Evolutionary conservation across 2,113 vertebrate species (phyloP).

Genomic region (Prionailurus viverrinus): DNA sequence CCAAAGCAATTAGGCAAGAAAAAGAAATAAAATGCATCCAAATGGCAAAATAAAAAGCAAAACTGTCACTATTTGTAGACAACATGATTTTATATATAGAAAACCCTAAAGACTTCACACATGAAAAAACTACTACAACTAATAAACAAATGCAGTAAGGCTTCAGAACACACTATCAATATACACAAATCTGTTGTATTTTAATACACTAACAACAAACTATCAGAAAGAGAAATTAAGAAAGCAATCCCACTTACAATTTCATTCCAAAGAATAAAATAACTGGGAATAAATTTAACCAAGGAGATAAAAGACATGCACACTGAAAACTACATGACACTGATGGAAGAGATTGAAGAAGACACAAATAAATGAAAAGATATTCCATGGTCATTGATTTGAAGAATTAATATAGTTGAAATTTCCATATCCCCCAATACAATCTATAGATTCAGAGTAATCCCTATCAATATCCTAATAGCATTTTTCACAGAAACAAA

Average conservation of each 20-base stretch:
- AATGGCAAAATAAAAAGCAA: not conserved
- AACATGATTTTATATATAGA: not conserved
- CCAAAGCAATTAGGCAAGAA: not conserved
- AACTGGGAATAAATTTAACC: not conserved
- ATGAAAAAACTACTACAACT: not conserved
- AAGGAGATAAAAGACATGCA: not conserved
- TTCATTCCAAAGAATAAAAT: not conserved
- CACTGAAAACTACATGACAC: not conserved
- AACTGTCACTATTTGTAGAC: not conserved
- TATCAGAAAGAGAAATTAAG: not conserved
- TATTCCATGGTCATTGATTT: not conserved
- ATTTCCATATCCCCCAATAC: not conserved
- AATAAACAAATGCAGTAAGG: not conserved
- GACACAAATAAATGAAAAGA: not conserved
- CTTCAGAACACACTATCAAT: not conserved
- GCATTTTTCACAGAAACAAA: not conserved
- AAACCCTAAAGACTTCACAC: not conserved
- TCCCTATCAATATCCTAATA: not conserved
- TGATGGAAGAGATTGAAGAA: not conserved
- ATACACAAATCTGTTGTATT: not conserved
- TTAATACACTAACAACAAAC: not conserved
- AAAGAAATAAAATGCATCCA: not conserved
- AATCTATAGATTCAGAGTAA: not conserved
- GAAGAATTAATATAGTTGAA: not conserved
- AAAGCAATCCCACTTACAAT: not conserved